phyloP scores from a whole-genome alignment of 2,888 invertebrate species.

The Leptothorax acervorum region DNA sequence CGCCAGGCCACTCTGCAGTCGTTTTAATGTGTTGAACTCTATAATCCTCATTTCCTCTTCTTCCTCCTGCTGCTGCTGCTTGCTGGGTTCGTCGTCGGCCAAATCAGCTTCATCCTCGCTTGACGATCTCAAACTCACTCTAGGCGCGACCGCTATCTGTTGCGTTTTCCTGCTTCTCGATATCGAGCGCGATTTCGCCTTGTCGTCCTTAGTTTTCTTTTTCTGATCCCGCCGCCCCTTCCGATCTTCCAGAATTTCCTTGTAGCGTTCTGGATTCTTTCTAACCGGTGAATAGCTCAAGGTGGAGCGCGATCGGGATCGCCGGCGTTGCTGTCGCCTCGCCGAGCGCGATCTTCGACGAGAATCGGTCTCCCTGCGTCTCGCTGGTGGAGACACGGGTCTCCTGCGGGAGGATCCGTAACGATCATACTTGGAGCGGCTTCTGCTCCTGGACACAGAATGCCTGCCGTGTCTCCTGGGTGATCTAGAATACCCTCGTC shows the following conservation, averaged over 20 bases:
- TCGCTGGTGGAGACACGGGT: conserved; percentile 69
- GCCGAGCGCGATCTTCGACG: conserved; percentile 79
- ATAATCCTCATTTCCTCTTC: conserved; percentile 89
- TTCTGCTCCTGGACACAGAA: conserved; percentile 79
- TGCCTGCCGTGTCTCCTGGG: conserved; percentile 79
- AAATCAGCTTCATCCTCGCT: conserved; percentile 85
- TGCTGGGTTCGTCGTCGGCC: conserved; percentile 86
- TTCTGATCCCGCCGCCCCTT: conserved; percentile 88
- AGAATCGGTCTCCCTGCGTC: conserved; percentile 70
- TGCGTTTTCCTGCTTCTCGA: conserved; percentile 77
- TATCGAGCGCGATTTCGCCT: conserved; percentile 78
- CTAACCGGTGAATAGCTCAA: conserved; percentile 91
- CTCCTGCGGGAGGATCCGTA: conserved; percentile 75
- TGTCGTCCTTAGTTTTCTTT: conserved; percentile 81
- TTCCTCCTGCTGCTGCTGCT: conserved; percentile 80
- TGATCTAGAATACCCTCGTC: conserved; percentile 75
- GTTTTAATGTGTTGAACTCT: conserved; percentile 90
- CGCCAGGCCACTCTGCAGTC: conserved; percentile 89
- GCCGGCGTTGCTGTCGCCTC: conserved; percentile 66
- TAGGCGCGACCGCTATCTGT: conserved; percentile 76
- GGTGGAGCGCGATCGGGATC: conserved; percentile 82
- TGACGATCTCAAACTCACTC: conserved; percentile 83
- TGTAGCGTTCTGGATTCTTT: conserved; percentile 90
- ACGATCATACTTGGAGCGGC: conserved; percentile 80
- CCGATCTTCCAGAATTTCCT: conserved; percentile 88